A percentile compares a stretch with the other conserved stretches of the same genome.
phyloP scores from a whole-genome alignment of 2,888 invertebrate species.

The Ophion obscuratus region DNA sequence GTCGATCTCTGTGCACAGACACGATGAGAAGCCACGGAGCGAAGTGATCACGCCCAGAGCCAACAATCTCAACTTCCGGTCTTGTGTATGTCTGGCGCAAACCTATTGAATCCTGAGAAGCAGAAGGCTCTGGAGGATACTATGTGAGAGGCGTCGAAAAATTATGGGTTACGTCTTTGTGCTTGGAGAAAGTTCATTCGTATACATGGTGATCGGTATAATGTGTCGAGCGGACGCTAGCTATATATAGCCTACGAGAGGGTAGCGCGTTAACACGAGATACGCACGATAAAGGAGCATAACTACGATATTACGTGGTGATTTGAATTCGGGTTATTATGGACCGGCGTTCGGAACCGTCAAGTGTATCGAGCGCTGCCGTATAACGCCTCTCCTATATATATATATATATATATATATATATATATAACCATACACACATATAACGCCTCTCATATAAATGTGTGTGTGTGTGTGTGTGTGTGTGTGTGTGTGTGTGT shows the following conservation, averaged over 20 bases:
- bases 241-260: not conserved
- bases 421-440: too few species aligned
- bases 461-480: too few species aligned
- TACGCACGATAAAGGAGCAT: slow-evolving; percentile 9
- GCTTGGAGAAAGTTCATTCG: not conserved
- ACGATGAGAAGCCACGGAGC: slow-evolving; percentile 19
- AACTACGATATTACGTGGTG: slow-evolving; percentile 36
- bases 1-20: slow-evolving; percentile 10
- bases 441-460: too few species aligned
- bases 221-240: not conserved
- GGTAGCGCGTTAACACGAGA: slow-evolving; percentile 50
- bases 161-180: not conserved
- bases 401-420: too few species aligned
- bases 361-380: slow-evolving; percentile 31
- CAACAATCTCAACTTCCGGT: slow-evolving; percentile 48
- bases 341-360: slow-evolving; percentile 15
- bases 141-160: not conserved
- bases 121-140: not conserved
- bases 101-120: not conserved
- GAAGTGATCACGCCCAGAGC: slow-evolving; percentile 9
- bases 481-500: too few species aligned
- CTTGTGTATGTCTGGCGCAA: slow-evolving; percentile 6
- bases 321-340: slow-evolving; percentile 47
- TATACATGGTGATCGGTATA: not conserved
- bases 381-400: not conserved